Evolutionary conservation across 2,797 vertebrate species (phyloP).

Genomic region (Chromobotia macracanthus): DNA sequence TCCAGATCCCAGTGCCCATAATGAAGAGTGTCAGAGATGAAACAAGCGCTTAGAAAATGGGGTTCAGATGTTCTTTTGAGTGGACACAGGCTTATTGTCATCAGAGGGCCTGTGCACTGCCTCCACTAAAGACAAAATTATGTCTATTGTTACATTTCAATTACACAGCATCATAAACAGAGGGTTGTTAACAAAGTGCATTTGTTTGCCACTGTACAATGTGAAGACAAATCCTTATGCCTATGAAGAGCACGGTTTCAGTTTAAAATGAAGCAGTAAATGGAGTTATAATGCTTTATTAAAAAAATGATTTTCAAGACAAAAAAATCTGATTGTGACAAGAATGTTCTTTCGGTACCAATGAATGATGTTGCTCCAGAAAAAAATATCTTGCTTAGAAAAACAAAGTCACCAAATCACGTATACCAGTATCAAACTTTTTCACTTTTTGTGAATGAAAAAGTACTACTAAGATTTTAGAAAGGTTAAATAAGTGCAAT

Average conservation of each 20-base stretch:
- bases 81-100: constrained; percentile 59
- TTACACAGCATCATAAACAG: constrained; percentile 70
- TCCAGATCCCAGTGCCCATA: constrained; percentile 44
- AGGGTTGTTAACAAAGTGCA: constrained; percentile 73
- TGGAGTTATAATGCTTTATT: too few species aligned
- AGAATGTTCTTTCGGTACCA: too few species aligned
- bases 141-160: constrained; percentile 77
- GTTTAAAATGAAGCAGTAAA: too few species aligned
- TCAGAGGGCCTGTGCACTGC: constrained; percentile 44
- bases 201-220: constrained; percentile 66
- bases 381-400: not conserved
- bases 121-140: constrained; percentile 65
- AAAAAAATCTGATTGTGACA: too few species aligned
- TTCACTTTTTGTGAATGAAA: not conserved
- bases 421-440: not conserved
- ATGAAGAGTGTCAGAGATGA: constrained; percentile 52
- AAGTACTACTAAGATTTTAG: not conserved
- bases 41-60: constrained; percentile 62
- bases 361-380: not conserved
- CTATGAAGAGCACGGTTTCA: not conserved
- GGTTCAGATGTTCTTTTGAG: constrained; percentile 77
- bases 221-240: constrained; percentile 47
- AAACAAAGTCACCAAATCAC: not conserved
- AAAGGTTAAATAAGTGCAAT: not conserved
- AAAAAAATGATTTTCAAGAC: too few species aligned